Evolutionary conservation across 2,113 vertebrate species (phyloP).

Genomic region (Rhinolophus sinicus): DNA sequence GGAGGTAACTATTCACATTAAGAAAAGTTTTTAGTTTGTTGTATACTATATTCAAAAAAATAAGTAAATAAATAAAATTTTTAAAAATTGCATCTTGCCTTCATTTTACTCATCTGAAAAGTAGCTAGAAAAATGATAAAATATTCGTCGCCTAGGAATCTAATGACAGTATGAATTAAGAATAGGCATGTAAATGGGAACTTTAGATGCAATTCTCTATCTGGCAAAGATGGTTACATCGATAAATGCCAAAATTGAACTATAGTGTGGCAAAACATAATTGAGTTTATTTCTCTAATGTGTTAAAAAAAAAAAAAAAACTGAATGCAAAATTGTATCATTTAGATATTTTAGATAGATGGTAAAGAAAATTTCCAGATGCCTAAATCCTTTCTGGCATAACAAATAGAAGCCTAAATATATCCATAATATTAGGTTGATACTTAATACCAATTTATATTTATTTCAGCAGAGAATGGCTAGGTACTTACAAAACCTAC

Average conservation of each 20-base stretch:
- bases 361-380: neutral
- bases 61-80: too few species aligned
- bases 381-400: neutral
- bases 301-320: neutral
- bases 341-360: conserved; percentile 37
- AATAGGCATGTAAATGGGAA: neutral
- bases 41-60: neutral
- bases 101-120: conserved; percentile 18
- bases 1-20: neutral
- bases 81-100: neutral
- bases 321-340: neutral
- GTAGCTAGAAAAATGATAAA: neutral
- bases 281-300: neutral
- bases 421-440: neutral
- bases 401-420: conserved; percentile 21
- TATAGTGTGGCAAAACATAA: neutral
- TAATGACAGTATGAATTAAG: conserved; percentile 43
- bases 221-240: neutral
- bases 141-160: neutral
- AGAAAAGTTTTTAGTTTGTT: neutral
- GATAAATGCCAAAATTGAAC: neutral
- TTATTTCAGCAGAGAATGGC: neutral
- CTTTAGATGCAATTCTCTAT: neutral
- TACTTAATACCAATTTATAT: neutral
- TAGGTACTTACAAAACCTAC: neutral